These are phyloP conservation scores for Drosophila tropicalis DNA, from an alignment of 1,140 invertebrate genomes.

Conservation along the genomic window DNA sequence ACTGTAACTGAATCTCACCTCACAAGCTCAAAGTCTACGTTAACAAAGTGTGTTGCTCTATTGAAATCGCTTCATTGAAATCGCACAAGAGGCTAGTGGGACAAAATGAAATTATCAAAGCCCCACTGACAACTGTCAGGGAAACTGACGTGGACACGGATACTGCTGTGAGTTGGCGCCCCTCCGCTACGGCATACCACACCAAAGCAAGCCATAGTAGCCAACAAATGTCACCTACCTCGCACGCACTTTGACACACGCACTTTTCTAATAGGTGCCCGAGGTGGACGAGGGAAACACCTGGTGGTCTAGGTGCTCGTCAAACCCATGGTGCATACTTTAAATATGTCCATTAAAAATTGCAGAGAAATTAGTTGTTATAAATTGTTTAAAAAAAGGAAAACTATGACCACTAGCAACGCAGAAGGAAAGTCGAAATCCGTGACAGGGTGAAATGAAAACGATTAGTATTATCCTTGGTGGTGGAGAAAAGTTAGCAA, in stretches of 20 bases:
- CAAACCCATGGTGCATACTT: background rate
- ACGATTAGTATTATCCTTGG: constrained; percentile 43
- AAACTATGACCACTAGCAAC: constrained; percentile 26
- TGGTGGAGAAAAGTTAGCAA: background rate
- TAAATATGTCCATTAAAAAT: constrained; percentile 51
- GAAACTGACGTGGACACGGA: constrained; percentile 60
- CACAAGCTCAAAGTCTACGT: too few relatives aligned
- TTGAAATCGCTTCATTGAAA: constrained; percentile 46
- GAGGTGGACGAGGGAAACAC: background rate
- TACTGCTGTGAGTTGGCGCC: constrained; percentile 41
- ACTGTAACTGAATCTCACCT: too few relatives aligned
- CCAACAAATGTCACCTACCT: constrained; percentile 55
- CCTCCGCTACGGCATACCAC: constrained; percentile 11
- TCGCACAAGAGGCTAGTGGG: constrained; percentile 49
- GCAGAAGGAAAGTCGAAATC: constrained; percentile 22
- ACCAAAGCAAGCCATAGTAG: constrained; percentile 33
- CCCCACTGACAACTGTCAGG: constrained; percentile 68
- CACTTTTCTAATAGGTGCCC: constrained; percentile 70
- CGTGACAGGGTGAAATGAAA: constrained; percentile 51
- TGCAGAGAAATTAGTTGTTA: constrained; percentile 82
- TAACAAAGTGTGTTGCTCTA: too few relatives aligned
- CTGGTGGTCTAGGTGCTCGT: background rate
- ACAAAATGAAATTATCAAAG: constrained; percentile 77
- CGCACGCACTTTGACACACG: constrained; percentile 81
- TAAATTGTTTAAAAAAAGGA: constrained; percentile 75